Conservation (phyloP, 23 tunicate species). For the Halocynthia aurantium region DNA sequence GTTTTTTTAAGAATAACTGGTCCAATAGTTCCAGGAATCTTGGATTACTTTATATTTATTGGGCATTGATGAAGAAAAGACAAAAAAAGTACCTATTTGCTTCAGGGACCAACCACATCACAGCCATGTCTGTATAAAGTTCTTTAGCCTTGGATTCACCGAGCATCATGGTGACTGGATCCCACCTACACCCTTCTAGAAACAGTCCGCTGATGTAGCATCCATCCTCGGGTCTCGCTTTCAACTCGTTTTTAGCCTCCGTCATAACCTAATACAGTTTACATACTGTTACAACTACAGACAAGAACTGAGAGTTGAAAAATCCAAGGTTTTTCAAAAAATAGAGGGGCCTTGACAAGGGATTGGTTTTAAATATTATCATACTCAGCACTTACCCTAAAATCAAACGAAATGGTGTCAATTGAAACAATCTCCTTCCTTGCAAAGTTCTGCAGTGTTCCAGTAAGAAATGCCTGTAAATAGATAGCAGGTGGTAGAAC, state of each 20-base stretch:
- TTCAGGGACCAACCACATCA: conserved; percentile 96
- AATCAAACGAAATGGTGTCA: conserved; percentile 96
- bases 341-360: neutral
- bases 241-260: conserved; percentile 61
- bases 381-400: conserved; percentile 36
- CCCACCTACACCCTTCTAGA: conserved; percentile 98
- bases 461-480: conserved; percentile 92
- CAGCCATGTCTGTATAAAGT: conserved; percentile 99
- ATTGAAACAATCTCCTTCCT: conserved; percentile 84
- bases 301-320: neutral
- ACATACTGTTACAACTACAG: no score
- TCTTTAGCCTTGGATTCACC: conserved; percentile 91
- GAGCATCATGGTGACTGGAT: conserved; percentile 34
- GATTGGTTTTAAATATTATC: neutral
- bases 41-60: neutral
- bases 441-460: conserved; percentile 98
- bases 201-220: conserved; percentile 96
- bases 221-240: conserved; percentile 74
- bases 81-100: conserved; percentile 67
- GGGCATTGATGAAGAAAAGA: neutral
- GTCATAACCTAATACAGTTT: conserved; percentile 49
- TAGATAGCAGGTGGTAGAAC: no score
- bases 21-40: neutral
- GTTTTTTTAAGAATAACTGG: neutral
- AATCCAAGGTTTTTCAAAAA: neutral